Conservation (phyloP, 2,888 invertebrate genomes). For the Pollenia labialis region DNA sequence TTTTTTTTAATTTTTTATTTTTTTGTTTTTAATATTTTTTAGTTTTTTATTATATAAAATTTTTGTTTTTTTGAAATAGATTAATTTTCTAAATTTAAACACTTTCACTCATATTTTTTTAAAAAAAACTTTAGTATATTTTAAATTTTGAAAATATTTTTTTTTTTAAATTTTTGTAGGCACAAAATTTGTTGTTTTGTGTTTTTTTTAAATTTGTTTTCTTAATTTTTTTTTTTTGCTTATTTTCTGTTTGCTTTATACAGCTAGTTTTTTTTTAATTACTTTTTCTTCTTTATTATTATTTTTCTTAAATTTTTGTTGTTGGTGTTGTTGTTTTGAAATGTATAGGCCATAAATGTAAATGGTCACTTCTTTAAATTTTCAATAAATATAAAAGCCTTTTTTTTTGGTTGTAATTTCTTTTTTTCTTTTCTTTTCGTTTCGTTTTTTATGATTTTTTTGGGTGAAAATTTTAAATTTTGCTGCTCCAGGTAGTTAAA, state of each 20-base stretch:
- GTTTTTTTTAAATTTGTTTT: constrained; percentile 65
- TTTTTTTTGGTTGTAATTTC: constrained; percentile 1
- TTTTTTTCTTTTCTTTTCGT: background rate
- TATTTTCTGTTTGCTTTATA: background rate
- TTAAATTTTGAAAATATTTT: background rate
- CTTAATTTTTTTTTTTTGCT: constrained; percentile 29
- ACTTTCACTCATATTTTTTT: constrained; percentile 18
- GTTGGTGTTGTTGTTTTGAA: constrained; percentile 41
- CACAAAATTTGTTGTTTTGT: constrained; percentile 73
- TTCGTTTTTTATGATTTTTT: background rate
- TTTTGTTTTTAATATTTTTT: background rate
- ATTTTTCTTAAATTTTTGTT: constrained; percentile 9
- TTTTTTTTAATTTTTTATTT: background rate
- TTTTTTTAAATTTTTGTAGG: constrained; percentile 51
- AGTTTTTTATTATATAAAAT: too few species aligned
- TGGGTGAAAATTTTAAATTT: background rate
- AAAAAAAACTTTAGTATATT: constrained; percentile 1
- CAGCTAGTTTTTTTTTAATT: constrained; percentile 36
- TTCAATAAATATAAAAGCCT: background rate
- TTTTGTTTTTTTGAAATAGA: background rate
- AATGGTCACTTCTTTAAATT: constrained; percentile 42
- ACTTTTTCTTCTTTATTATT: constrained; percentile 27
- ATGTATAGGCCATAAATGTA: constrained; percentile 57
- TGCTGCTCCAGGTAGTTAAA: constrained; percentile 17
- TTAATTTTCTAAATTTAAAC: constrained; percentile 8